Percentiles rank a stretch among this genome's conserved stretches.
phyloP scores from a whole-genome alignment of 2,113 vertebrate genomes.

The Microcebus jonahi region DNA sequence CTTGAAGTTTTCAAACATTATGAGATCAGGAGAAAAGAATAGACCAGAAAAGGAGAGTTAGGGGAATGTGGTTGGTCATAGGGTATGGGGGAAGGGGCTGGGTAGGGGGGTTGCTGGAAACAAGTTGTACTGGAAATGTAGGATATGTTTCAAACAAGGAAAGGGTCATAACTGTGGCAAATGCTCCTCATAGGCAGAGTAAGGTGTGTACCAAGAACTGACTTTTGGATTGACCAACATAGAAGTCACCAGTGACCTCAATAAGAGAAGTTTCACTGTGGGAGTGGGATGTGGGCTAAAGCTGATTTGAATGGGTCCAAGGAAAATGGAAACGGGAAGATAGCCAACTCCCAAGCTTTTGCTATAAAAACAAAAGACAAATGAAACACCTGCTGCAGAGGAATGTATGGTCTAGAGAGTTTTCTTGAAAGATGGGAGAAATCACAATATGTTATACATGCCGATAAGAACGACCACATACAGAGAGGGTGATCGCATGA shows the following conservation, averaged over 20 bases:
- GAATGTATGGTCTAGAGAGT: background rate
- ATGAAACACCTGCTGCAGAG: background rate
- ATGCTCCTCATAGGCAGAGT: background rate
- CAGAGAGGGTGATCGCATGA: background rate
- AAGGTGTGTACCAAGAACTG: background rate
- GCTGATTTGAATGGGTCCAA: background rate
- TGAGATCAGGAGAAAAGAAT: background rate
- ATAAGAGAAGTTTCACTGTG: background rate
- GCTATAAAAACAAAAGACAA: background rate
- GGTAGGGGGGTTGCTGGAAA: no score
- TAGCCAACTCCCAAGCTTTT: background rate
- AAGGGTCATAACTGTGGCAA: background rate
- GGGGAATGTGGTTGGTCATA: background rate
- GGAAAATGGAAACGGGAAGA: background rate
- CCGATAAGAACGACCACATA: background rate
- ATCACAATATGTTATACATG: background rate
- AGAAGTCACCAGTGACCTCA: background rate
- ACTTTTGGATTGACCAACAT: background rate
- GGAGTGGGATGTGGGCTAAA: background rate
- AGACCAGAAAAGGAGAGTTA: background rate
- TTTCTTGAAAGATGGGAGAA: background rate
- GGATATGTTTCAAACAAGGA: background rate
- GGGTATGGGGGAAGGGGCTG: fast-evolving
- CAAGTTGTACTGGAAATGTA: background rate
- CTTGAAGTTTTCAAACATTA: background rate